phyloP scores from a whole-genome alignment of 2,888 invertebrate genomes.

The Sesia bembeciformis region DNA sequence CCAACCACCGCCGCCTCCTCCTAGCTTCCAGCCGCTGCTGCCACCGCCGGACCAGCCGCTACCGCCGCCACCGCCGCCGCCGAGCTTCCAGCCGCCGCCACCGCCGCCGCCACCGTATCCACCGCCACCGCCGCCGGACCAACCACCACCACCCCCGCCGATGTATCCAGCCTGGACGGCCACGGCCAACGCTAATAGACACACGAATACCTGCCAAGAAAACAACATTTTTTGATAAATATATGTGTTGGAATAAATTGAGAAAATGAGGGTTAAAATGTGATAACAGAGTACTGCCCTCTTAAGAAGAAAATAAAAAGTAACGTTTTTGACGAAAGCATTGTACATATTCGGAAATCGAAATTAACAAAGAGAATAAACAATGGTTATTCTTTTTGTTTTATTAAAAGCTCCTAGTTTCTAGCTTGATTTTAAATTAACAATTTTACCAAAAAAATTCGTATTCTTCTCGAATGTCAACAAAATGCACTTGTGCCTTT shows the following conservation, averaged over 20 bases:
- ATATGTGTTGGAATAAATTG: not conserved
- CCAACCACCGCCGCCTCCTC: conserved; percentile 29
- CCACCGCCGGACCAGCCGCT: conserved; percentile 19
- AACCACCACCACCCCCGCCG: conserved; percentile 32
- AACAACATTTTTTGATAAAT: not conserved
- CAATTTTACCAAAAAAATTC: too few relatives aligned
- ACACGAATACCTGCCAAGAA: conserved; percentile 51
- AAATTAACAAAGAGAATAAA: too few relatives aligned
- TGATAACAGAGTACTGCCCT: too few relatives aligned
- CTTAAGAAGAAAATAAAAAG: too few relatives aligned
- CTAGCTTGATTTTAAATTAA: too few relatives aligned
- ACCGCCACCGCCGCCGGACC: conserved; percentile 28
- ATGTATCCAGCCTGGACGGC: conserved; percentile 52
- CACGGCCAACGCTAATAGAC: conserved; percentile 53
- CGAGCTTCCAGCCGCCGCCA: conserved; percentile 28
- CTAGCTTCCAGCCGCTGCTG: conserved; percentile 27
- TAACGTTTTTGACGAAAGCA: too few relatives aligned
- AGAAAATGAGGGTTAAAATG: too few relatives aligned
- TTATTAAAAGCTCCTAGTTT: too few relatives aligned
- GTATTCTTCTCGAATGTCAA: too few relatives aligned
- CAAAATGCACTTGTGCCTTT: too few relatives aligned
- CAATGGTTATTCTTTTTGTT: too few relatives aligned
- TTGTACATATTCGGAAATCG: too few relatives aligned
- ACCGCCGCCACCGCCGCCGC: conserved; percentile 20
- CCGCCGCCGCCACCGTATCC: conserved; percentile 22